Evolutionary conservation across 2,888 invertebrate species (phyloP).

Genomic region (Entomobrya multifasciata): DNA sequence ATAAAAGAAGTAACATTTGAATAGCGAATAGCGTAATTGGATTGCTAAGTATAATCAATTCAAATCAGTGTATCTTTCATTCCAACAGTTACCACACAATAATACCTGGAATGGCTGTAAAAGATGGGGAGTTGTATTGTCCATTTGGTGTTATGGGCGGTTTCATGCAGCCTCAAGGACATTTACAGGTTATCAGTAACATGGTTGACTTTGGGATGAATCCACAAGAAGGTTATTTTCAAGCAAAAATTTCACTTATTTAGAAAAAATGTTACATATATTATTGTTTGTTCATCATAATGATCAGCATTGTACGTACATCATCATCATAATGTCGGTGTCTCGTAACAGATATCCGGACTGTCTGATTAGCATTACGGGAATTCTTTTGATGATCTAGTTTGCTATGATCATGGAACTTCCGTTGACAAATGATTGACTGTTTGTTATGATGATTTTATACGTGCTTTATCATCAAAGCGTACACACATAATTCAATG

Average conservation of each 20-base stretch:
- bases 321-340: too few species aligned
- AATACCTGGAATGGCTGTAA: slow-evolving; percentile 78
- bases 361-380: neutral
- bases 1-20: too few species aligned
- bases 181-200: slow-evolving; percentile 77
- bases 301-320: too few species aligned
- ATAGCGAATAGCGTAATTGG: too few species aligned
- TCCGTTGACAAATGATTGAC: slow-evolving; percentile 18
- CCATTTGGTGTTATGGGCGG: slow-evolving; percentile 77
- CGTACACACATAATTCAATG: neutral
- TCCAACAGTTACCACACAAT: slow-evolving; percentile 74
- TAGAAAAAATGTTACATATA: too few species aligned
- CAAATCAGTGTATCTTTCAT: too few species aligned
- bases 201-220: slow-evolving; percentile 79
- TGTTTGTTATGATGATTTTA: slow-evolving; percentile 22
- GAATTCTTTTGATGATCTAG: neutral
- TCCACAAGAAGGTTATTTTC: slow-evolving; percentile 76
- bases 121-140: slow-evolving; percentile 75
- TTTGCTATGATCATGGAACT: neutral
- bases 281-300: too few species aligned
- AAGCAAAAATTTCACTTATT: neutral
- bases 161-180: slow-evolving; percentile 79
- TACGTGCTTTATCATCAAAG: neutral
- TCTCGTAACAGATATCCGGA: neutral
- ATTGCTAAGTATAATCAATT: too few species aligned